Base-by-base conservation (phyloP, 2,888 invertebrate genomes). In the Alcis repandata region DNA sequence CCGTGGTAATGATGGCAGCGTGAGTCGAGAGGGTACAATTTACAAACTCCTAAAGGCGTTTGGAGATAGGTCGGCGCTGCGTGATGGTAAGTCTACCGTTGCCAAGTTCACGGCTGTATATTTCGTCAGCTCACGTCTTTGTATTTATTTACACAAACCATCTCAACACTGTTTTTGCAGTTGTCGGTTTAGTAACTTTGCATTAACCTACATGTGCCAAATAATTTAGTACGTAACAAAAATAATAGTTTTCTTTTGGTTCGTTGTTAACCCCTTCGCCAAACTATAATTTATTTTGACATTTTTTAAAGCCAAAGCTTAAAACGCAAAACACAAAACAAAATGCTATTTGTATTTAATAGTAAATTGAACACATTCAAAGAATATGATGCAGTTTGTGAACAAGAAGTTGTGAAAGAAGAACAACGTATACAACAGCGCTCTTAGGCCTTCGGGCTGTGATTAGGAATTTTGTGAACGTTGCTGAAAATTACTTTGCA, bases 1-100 rank as follows among this genome's bases (percentile, higher is more conserved):
- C 85, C 74, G 74, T 77, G 73, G 86, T 91, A 91, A 92, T 91
- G 91, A 91, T 89, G 75, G 80, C 83, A 85, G 87, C 92, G 91
- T 92, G 92, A 89, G 89, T 85, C 80, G 81, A 82, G 78, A 77
- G 82, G 75, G 82, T 85, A 88, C 89, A 84, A 91, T 91, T 91
- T 91, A 86, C 89, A 76, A 84, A 87, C 83, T 90, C 86, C 89
- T 87, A 82, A 84, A 88, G 91, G 89, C 90, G 82, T 86, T 87
- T 82, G 80, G 83, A 70, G 72, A 68, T 76, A 70, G 65, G 54
- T 49, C 52, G 46, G 63, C n/a, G 9, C 58, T 63, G 46, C 46
- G 17, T 59, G 48, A 33, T 59, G 22, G 60, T 57, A 48, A 33
- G 41, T 69, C 70, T 65, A 57, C 70, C 63, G 57, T 46, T 58